These are phyloP conservation scores for Ecliptopera silaceata DNA, from an alignment of 2,888 invertebrate species.

Conservation along the genomic window DNA sequence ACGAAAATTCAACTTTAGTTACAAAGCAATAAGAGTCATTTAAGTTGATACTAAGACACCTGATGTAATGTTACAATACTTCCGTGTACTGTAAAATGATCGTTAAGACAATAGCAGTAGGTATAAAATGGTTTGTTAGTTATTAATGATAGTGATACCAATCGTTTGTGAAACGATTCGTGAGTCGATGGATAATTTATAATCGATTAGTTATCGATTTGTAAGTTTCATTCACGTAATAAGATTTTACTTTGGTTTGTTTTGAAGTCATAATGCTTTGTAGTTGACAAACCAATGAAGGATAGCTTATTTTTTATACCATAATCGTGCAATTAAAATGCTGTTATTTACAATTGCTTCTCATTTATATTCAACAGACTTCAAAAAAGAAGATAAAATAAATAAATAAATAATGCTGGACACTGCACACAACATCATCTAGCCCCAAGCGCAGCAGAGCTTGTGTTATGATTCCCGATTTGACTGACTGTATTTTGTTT, in stretches of 20 bases:
- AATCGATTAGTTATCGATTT: conserved; percentile 30
- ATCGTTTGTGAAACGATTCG: conserved; percentile 30
- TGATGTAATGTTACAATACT: not conserved
- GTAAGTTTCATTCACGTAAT: conserved; percentile 17
- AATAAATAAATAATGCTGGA: no score
- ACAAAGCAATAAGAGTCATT: not conserved
- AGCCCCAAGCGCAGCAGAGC: no score
- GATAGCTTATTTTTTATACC: no score
- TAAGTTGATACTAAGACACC: conserved; percentile 13
- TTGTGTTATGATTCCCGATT: no score
- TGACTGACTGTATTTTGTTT: no score
- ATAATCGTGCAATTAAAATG: no score
- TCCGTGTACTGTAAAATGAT: conserved; percentile 2
- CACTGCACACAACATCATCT: no score
- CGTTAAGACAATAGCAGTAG: conserved; percentile 1
- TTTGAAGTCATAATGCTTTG: not conserved
- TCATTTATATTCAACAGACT: no score
- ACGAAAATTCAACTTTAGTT: not conserved
- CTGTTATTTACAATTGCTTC: no score
- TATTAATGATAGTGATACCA: not conserved
- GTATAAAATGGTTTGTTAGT: conserved; percentile 3
- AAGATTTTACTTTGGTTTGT: conserved; percentile 14
- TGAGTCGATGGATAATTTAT: conserved; percentile 27
- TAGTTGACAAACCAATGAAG: not conserved
- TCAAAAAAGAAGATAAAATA: no score